Evolutionary conservation across 1,140 invertebrate genomes (phyloP).

Genomic region (Heliconius congener): DNA sequence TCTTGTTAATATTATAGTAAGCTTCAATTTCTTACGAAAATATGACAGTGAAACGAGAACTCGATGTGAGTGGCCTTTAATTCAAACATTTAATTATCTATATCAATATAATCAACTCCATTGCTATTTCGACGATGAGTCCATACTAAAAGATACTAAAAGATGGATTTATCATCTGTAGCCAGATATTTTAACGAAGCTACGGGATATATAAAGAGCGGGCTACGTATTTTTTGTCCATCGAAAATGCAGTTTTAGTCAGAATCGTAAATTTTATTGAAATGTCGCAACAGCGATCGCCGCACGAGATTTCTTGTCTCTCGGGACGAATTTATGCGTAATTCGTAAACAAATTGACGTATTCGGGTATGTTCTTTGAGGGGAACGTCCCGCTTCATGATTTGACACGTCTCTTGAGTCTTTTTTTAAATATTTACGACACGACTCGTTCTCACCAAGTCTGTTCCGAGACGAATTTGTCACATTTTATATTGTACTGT

Average conservation of each 20-base stretch:
- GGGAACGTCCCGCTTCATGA: constrained; percentile 62
- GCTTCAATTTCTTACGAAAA: constrained; percentile 2
- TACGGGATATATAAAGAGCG: constrained; percentile 57
- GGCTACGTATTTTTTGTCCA: constrained; percentile 76
- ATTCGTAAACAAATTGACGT: constrained; percentile 81
- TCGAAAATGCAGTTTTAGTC: constrained; percentile 77
- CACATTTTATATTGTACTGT: constrained; percentile 15
- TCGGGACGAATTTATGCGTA: constrained; percentile 79
- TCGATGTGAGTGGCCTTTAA: constrained; percentile 34
- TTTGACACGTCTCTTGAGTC: constrained; percentile 73
- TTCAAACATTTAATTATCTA: constrained; percentile 49
- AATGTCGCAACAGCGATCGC: constrained; percentile 77
- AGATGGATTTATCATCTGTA: constrained; percentile 62
- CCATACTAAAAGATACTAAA: not conserved
- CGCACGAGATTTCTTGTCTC: constrained; percentile 77
- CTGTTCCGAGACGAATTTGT: constrained; percentile 43
- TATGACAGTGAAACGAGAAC: not conserved
- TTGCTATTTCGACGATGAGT: constrained; percentile 59
- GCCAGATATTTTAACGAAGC: constrained; percentile 79
- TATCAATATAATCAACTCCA: constrained; percentile 63
- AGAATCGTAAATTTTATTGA: constrained; percentile 81
- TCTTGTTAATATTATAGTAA: constrained; percentile 10
- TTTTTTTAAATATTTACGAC: constrained; percentile 65
- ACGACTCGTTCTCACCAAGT: constrained; percentile 44
- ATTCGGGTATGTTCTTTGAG: constrained; percentile 65